Conservation (phyloP, 30 jellyfish, hydroid and myxozoan species). For the Aurelia coerulea region DNA sequence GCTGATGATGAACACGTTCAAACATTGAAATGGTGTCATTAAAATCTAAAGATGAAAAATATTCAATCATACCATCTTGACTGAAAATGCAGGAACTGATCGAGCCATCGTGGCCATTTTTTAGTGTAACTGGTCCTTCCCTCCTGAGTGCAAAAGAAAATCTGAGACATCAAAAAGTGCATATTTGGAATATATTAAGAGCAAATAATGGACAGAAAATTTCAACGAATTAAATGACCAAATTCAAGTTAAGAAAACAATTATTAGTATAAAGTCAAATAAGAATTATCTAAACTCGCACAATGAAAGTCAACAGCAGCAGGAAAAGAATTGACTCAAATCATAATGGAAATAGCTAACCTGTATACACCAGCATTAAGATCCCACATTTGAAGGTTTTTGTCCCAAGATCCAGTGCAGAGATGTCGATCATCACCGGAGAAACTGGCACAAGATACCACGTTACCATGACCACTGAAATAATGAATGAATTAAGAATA, state of each 20-base stretch:
- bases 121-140: constrained; percentile 78
- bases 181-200: too few relatives aligned
- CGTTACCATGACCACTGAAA: constrained; percentile 85
- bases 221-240: too few relatives aligned
- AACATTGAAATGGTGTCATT: too few relatives aligned
- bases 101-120: constrained; percentile 90
- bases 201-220: too few relatives aligned
- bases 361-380: constrained; percentile 92
- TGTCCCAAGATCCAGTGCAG: constrained; percentile 97
- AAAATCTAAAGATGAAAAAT: not conserved
- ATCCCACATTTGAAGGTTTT: constrained; percentile 83
- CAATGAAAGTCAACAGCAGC: too few relatives aligned
- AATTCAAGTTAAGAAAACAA: too few relatives aligned
- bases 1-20: too few relatives aligned
- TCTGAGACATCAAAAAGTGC: too few relatives aligned
- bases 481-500: not conserved
- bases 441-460: constrained; percentile 71
- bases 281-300: too few relatives aligned
- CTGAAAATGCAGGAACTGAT: constrained; percentile 87
- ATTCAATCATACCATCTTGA: constrained; percentile 70
- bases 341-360: constrained; percentile 16
- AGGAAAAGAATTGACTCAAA: too few relatives aligned
- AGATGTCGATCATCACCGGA: constrained; percentile 94
- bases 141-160: constrained; percentile 46
- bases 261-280: too few relatives aligned